A percentile compares a stretch with the other conserved stretches of the same genome.
These are phyloP conservation scores for Blastomussa wellsi DNA, from an alignment of 92 coral and sea anemone genomes.

Conservation along the genomic window DNA sequence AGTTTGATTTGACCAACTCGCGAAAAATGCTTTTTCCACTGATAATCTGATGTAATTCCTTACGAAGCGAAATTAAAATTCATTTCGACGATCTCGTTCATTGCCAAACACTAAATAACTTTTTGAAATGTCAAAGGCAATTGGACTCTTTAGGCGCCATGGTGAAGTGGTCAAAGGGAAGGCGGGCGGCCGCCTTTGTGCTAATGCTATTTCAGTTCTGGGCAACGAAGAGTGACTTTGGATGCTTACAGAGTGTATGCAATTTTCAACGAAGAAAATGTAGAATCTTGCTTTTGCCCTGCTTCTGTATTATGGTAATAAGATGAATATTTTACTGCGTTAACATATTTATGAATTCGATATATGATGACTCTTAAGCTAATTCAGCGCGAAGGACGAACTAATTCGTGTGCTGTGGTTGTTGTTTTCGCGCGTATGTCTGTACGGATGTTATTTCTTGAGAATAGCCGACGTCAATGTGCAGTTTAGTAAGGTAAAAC, in stretches of 20 bases:
- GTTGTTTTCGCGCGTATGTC: neutral
- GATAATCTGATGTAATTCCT: constrained; percentile 4
- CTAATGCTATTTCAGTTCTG: constrained; percentile 46
- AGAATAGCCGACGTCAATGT: constrained; percentile 20
- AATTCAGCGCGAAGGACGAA: constrained; percentile 46
- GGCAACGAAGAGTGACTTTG: neutral
- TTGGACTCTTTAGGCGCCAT: constrained; percentile 36
- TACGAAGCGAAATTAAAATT: constrained; percentile 22
- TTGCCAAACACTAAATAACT: constrained; percentile 16
- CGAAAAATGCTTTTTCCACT: constrained; percentile 5
- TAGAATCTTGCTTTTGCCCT: constrained; percentile 31
- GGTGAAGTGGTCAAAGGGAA: constrained; percentile 1
- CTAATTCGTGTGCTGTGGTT: constrained; percentile 1
- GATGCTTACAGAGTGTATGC: neutral
- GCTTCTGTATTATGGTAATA: constrained; percentile 84
- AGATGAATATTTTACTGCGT: constrained; percentile 68
- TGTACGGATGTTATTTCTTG: constrained; percentile 1
- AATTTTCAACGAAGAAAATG: constrained; percentile 12
- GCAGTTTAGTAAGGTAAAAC: constrained; percentile 33
- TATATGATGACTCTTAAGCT: constrained; percentile 65
- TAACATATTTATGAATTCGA: constrained; percentile 84
- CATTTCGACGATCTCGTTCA: neutral
- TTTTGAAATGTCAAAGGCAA: constrained; percentile 15
- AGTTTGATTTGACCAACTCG: constrained; percentile 30
- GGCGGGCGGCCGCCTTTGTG: constrained; percentile 34